These are phyloP conservation scores for Parapsyche elsis DNA, from an alignment of 1,140 invertebrate species.

Conservation along the genomic window DNA sequence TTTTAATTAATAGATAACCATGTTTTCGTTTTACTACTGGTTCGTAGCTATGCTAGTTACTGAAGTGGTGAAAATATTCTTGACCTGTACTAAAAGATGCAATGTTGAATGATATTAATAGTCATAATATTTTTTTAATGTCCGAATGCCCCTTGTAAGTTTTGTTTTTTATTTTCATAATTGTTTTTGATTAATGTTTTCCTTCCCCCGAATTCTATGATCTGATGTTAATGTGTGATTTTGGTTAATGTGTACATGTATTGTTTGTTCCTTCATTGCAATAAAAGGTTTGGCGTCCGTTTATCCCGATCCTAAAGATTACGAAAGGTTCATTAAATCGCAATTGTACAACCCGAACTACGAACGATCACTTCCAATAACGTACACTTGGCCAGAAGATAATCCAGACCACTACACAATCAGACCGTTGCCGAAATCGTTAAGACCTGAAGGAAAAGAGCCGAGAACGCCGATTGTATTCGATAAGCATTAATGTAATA, in stretches of 20 bases:
- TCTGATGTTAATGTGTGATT: slow-evolving; percentile 12
- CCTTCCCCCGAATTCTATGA: neutral
- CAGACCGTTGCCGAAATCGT: slow-evolving; percentile 49
- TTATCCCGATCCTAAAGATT: slow-evolving; percentile 83
- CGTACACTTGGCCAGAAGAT: slow-evolving; percentile 74
- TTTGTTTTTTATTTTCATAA: neutral
- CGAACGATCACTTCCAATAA: slow-evolving; percentile 75
- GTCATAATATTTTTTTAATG: neutral
- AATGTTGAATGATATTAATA: too few species aligned
- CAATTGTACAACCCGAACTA: slow-evolving; percentile 83
- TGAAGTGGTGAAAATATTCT: too few species aligned
- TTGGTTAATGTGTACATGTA: slow-evolving; percentile 22
- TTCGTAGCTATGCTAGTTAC: too few species aligned
- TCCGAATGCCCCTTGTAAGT: neutral
- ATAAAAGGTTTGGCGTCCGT: slow-evolving; percentile 76
- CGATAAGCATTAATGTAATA: slow-evolving; percentile 49
- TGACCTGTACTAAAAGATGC: too few species aligned
- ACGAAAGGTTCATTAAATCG: slow-evolving; percentile 74
- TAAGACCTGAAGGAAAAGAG: slow-evolving; percentile 49
- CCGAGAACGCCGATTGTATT: slow-evolving; percentile 49
- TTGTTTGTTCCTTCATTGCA: slow-evolving; percentile 24
- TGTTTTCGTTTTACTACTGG: too few species aligned
- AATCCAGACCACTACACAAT: slow-evolving; percentile 52
- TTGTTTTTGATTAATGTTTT: slow-evolving; percentile 13
- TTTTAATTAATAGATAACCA: too few species aligned